Conservation (phyloP, 2,888 invertebrate species). For the Axea sp. region DNA sequence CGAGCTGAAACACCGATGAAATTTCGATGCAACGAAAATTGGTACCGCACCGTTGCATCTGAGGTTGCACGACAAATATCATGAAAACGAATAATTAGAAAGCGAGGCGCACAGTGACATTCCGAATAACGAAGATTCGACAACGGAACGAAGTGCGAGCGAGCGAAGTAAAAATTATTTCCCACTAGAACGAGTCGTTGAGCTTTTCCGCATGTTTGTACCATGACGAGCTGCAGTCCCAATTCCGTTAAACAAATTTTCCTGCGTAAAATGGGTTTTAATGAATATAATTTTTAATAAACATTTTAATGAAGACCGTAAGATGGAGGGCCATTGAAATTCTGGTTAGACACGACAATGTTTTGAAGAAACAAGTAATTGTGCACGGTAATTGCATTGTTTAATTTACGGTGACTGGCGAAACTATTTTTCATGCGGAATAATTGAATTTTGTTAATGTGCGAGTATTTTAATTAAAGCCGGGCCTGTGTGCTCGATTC, state of each 20-base stretch:
- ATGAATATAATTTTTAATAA: slow-evolving; percentile 50
- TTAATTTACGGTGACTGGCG: slow-evolving; percentile 56
- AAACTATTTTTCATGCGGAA: slow-evolving; percentile 54
- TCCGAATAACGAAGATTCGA: too few relatives aligned
- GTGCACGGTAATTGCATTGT: slow-evolving; percentile 57
- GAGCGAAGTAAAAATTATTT: too few relatives aligned
- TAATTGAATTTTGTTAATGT: slow-evolving; percentile 60
- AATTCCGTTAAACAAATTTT: slow-evolving; percentile 29
- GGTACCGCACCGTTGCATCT: too few relatives aligned
- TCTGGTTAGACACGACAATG: slow-evolving; percentile 48
- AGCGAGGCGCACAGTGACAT: too few relatives aligned
- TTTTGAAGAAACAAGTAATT: slow-evolving; percentile 54
- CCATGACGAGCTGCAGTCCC: too few relatives aligned
- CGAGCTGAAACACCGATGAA: too few relatives aligned
- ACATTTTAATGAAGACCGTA: slow-evolving; percentile 45
- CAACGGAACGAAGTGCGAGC: too few relatives aligned
- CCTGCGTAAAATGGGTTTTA: slow-evolving; percentile 12
- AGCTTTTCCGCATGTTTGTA: too few relatives aligned
- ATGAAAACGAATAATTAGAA: too few relatives aligned
- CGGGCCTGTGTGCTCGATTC: slow-evolving; percentile 14
- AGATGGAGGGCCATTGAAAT: slow-evolving; percentile 39
- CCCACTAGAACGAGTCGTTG: too few relatives aligned
- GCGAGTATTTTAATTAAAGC: slow-evolving; percentile 58
- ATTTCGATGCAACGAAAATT: too few relatives aligned
- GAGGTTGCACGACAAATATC: too few relatives aligned